A percentile compares a stretch with the other conserved stretches of the same genome.
Conservation (phyloP, 2,113 vertebrate species). For the Catharus fuscescens region DNA sequence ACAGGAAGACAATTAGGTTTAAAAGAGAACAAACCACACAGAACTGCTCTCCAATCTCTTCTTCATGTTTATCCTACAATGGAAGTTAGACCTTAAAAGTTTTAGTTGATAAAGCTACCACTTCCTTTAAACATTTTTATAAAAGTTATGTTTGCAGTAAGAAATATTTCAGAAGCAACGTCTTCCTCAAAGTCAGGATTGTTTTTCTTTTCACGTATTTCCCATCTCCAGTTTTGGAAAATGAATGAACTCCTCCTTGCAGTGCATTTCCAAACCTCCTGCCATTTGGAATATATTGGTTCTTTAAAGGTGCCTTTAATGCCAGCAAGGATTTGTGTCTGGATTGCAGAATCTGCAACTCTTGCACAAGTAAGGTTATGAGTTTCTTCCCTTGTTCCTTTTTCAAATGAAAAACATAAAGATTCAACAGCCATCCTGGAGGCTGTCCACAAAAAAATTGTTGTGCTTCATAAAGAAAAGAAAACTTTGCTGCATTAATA, state of each 20-base stretch:
- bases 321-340: background rate
- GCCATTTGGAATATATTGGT: background rate
- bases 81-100: background rate
- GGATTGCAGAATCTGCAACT: background rate
- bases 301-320: background rate
- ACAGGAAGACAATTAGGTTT: background rate
- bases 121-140: background rate
- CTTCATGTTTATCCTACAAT: background rate
- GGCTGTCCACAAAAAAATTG: background rate
- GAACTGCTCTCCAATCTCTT: fast-evolving
- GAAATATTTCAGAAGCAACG: background rate
- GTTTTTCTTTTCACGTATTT: background rate
- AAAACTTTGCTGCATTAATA: background rate
- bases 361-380: background rate
- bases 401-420: background rate
- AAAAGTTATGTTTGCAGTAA: background rate
- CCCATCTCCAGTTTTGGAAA: background rate
- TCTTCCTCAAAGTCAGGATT: background rate
- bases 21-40: background rate
- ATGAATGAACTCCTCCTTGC: background rate
- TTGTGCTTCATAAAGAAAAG: background rate
- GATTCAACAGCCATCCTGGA: background rate
- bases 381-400: background rate
- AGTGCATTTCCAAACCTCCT: background rate
- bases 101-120: background rate